Percentiles rank a stretch among this genome's conserved stretches.
Evolutionary conservation across 1,140 invertebrate genomes (phyloP).

Genomic region (Akabosia matsudoensis): DNA sequence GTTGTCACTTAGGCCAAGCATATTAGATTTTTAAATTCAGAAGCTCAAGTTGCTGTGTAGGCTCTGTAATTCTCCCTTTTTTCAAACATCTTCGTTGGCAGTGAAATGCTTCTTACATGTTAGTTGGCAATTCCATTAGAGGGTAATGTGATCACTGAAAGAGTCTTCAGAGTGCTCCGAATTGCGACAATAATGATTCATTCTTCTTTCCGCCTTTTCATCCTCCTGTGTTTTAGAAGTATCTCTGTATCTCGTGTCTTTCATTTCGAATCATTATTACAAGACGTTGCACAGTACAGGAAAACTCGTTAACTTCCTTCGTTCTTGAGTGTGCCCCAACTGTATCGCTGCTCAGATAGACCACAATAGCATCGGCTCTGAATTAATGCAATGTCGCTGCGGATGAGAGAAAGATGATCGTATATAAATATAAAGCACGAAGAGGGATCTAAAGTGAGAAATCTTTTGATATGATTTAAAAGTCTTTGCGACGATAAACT

Average conservation of each 20-base stretch:
- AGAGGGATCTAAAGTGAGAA: background rate
- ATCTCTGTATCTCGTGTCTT: background rate
- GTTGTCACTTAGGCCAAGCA: too few species aligned
- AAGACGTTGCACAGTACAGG: too few species aligned
- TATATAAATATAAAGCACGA: background rate
- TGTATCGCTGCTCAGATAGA: background rate
- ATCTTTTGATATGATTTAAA: background rate
- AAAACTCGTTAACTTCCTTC: too few species aligned
- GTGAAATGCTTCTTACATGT: background rate
- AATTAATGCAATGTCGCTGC: too few species aligned
- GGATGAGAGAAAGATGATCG: too few species aligned
- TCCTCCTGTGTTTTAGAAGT: background rate
- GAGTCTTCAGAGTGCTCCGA: background rate
- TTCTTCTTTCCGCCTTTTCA: background rate
- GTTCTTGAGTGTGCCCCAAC: background rate
- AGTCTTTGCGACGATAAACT: background rate
- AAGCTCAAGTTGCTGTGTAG: too few species aligned
- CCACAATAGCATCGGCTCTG: too few species aligned
- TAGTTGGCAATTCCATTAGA: background rate
- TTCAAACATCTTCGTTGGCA: background rate
- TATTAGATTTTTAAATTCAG: too few species aligned
- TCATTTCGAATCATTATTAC: background rate
- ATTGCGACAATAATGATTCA: constrained; percentile 7
- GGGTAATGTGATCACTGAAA: constrained; percentile 3
- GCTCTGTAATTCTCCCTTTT: too few species aligned